Conservation (phyloP, 2,888 invertebrate species). For the Cheilosia soror region DNA sequence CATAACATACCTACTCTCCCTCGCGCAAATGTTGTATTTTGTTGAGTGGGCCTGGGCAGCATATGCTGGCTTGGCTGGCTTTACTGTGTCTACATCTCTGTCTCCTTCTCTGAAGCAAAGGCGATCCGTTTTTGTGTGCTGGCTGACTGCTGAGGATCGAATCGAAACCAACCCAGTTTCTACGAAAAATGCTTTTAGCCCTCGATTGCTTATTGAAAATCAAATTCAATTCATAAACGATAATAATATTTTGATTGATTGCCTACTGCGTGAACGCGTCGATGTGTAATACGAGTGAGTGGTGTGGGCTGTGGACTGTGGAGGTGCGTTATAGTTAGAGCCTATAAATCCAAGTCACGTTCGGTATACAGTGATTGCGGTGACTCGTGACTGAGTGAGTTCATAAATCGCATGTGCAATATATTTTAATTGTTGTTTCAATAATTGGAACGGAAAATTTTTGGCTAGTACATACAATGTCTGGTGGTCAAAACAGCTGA, state of each 20-base stretch:
- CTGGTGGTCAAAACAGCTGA: no score
- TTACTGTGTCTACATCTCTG: background rate
- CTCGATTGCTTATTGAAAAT: constrained; percentile 66
- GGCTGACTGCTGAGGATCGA: constrained; percentile 24
- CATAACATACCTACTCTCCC: background rate
- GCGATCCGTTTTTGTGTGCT: constrained; percentile 7
- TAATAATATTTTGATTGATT: constrained; percentile 68
- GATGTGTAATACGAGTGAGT: background rate
- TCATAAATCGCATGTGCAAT: constrained; percentile 41
- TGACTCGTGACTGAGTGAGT: constrained; percentile 9
- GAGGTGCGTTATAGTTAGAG: constrained; percentile 3
- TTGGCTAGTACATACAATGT: no score
- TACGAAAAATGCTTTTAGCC: constrained; percentile 5
- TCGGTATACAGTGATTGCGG: background rate
- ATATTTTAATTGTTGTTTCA: constrained; percentile 8
- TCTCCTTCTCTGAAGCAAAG: background rate
- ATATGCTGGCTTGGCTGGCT: constrained; percentile 19
- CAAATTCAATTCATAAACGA: constrained; percentile 58
- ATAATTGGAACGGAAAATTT: background rate
- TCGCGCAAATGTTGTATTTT: constrained; percentile 38
- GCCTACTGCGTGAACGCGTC: constrained; percentile 13
- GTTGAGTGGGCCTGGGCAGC: constrained; percentile 44
- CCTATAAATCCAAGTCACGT: constrained; percentile 4
- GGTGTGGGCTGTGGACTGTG: background rate
- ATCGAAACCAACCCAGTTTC: constrained; percentile 24